Evolutionary conservation across 2,797 vertebrate genomes (phyloP), one percentile per base, ranked within the genome.

Genomic region (Alcedo quadribrachys): DNA sequence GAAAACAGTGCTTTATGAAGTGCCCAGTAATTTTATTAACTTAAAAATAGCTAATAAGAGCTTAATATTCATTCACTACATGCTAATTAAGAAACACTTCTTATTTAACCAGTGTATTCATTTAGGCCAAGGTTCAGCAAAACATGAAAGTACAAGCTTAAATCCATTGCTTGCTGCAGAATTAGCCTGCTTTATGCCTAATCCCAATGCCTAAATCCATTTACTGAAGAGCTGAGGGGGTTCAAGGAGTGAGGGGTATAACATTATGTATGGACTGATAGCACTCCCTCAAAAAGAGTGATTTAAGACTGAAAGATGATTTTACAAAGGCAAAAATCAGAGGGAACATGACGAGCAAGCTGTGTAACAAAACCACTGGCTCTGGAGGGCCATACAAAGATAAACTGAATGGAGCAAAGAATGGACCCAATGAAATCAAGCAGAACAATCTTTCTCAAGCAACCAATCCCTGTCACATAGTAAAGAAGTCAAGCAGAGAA

Each of bases 71-170:
- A 82, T 85, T 87, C 76, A 92, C 54, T 94, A 50, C 65, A 61
- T 82, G 61, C 35, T 68, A 92, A 92, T 88, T 89, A 88, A 86
- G 70, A 90, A 88, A 90, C n/a, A 88, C 28, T 87, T 88, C 28
- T 28, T 24, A 85, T 90, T 77, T 76, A 93, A 68, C 35, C 63
- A 80, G 30, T 65, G 11, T 55, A 53, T 92, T 90, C 40, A 83
- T 90, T 94, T 73, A 89, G 58, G 60, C 30, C 67, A 82, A 82
- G 55, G 81, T 66, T 94, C 88, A 86, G 19, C 40, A 91, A 92
- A 87, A 87, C 48, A 81, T 85, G 76, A 84, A 89, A 93, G 74
- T 55, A 81, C 45, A 83, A 76, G 9, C 62, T 91, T 70, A 84
- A 93, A 86, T 79, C 70, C n/a, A 81, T 70, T 85, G 75, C 28